A percentile compares a stretch with the other conserved stretches of the same genome.
Conservation (phyloP, 2,888 invertebrate genomes). For the Pterostichus madidus region DNA sequence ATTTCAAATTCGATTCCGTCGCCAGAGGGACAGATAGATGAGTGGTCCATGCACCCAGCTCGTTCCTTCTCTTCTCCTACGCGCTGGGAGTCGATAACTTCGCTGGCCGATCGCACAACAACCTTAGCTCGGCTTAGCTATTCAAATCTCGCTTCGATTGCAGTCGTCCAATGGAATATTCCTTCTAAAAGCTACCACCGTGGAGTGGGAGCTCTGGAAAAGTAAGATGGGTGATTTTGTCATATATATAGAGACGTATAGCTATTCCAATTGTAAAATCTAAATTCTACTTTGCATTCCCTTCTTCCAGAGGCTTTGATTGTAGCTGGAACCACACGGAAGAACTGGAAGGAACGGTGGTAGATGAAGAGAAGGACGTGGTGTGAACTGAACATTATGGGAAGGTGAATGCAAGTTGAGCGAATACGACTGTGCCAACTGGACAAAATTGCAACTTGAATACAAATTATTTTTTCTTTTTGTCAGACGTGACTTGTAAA, state of each 20-base stretch:
- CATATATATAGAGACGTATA: constrained; percentile 76
- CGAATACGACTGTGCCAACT: constrained; percentile 24
- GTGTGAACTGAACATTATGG: constrained; percentile 41
- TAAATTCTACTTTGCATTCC: constrained; percentile 77
- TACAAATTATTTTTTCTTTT: constrained; percentile 50
- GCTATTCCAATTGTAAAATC: constrained; percentile 77
- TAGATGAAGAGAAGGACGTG: background rate
- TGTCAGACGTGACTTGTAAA: constrained; percentile 17
- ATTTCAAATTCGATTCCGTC: constrained; percentile 79
- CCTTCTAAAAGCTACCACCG: constrained; percentile 70
- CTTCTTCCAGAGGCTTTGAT: constrained; percentile 73
- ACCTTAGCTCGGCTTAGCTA: constrained; percentile 78
- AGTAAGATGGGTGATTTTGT: constrained; percentile 74
- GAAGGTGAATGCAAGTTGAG: constrained; percentile 33
- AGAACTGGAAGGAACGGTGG: constrained; percentile 15
- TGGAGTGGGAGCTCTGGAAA: constrained; percentile 68
- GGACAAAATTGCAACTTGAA: constrained; percentile 51
- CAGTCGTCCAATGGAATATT: constrained; percentile 75
- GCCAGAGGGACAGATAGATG: constrained; percentile 78
- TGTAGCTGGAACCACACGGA: constrained; percentile 65
- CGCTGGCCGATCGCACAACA: constrained; percentile 76
- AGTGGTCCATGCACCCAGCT: constrained; percentile 76
- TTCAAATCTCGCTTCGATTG: constrained; percentile 78
- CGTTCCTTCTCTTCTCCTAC: constrained; percentile 74
- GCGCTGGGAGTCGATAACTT: constrained; percentile 73